Base-by-base conservation (phyloP, 2,113 vertebrate genomes). In the Urocitellus parryii region DNA sequence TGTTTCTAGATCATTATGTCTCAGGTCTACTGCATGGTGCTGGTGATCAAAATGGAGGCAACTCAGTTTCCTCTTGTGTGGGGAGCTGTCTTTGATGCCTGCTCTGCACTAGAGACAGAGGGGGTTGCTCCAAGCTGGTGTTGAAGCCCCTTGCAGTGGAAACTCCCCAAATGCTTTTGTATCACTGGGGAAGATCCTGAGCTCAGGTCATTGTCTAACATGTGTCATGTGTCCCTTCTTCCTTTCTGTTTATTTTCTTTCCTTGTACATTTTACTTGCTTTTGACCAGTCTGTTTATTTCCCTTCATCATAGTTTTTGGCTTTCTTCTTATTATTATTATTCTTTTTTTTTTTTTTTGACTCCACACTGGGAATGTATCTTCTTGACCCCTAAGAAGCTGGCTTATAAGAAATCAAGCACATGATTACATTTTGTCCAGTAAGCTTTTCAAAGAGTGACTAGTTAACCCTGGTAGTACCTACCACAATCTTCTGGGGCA, bases 71-170 rank as follows among this genome's bases (percentile, higher is more conserved):
- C 74, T 91, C 8, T 39, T 53, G 84, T 16, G 37, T 4, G 37
- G 56, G 7, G 11, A 22, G 2, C 8, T 20, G 13, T 56, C 42
- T 29, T 39, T 17, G 34, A 10, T 67, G 34, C 0, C 12, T 63
- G 22, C 4, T 78, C 8, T 7, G 17, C 16, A 0, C 20, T 45
- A 1, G 39, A 27, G 20, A 74, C 24, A 5, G 45, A 16, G 0
- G 5, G 0, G 1, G 2, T 22, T 83, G 17, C 72, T 92, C 32
- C 37, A 17, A 56, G 12, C 14, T n/a, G 29, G 27, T 8, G 0
- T 27, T 24, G 32, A 73, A 11, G 11, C 4, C 10, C 7, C 4
- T n/a, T 8, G 9, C 14, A 3, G 0, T 0, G 51, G 42, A 42
- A 10, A 5, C 4, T 51, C 7, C 1, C 8, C 37, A 20, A 1